Evolutionary conservation across 2,113 vertebrate species (phyloP).

Genomic region (Lipophrys pholis): DNA sequence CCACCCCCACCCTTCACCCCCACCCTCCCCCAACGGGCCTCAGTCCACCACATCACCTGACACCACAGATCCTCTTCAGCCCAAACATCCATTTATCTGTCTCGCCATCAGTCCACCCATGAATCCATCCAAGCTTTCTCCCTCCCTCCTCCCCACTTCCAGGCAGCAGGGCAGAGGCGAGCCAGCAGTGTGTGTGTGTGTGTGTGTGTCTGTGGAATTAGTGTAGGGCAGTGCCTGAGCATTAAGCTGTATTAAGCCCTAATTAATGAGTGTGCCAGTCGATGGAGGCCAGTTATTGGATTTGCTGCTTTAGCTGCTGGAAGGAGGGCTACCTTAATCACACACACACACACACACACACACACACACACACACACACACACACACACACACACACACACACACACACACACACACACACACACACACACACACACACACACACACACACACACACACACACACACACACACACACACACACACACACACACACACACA

Average conservation of each 20-base stretch:
- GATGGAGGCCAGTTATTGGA: conserved; percentile 89
- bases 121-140: conserved; percentile 38
- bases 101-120: conserved; percentile 27
- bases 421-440: conserved; percentile 12
- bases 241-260: conserved; percentile 94
- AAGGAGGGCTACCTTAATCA: conserved; percentile 82
- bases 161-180: conserved; percentile 78
- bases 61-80: conserved; percentile 35
- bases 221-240: conserved; percentile 67
- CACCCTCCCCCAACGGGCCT: not conserved
- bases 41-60: conserved; percentile 9
- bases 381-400: conserved; percentile 54
- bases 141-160: conserved; percentile 38
- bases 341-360: conserved; percentile 54
- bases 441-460: conserved; percentile 62
- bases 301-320: conserved; percentile 88
- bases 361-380: conserved; percentile 40
- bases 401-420: conserved; percentile 58
- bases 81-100: conserved; percentile 38
- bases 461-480: conserved; percentile 10
- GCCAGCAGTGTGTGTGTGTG: conserved; percentile 78
- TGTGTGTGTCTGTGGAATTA: conserved; percentile 56
- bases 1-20: conserved; percentile 8
- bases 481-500: conserved; percentile 62
- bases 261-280: conserved; percentile 93